These are phyloP conservation scores for Pandemis corylana DNA, from an alignment of 2,888 invertebrate species.

Conservation along the genomic window DNA sequence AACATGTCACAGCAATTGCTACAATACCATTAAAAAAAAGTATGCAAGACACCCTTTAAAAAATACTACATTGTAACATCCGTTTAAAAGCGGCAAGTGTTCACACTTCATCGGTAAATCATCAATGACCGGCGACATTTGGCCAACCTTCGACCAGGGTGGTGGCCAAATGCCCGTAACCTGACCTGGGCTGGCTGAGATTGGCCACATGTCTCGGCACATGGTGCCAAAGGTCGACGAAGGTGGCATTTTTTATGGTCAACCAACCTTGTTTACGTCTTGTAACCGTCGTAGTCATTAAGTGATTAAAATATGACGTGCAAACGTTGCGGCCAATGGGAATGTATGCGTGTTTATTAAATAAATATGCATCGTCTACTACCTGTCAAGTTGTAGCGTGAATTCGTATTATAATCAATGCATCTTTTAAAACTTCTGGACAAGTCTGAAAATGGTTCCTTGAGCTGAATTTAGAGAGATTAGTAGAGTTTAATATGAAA, in stretches of 20 bases:
- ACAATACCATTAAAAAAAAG: background rate
- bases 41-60: background rate
- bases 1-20: background rate
- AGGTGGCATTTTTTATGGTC: constrained; percentile 73
- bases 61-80: background rate
- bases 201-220: constrained; percentile 73
- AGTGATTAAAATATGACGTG: constrained; percentile 15
- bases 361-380: too few relatives aligned
- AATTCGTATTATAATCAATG: too few relatives aligned
- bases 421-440: too few relatives aligned
- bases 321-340: background rate
- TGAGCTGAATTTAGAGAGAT: too few relatives aligned
- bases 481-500: too few relatives aligned
- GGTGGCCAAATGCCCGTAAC: constrained; percentile 78
- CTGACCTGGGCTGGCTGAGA: constrained; percentile 71
- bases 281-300: constrained; percentile 43
- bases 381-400: too few relatives aligned
- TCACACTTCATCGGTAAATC: constrained; percentile 59
- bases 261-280: constrained; percentile 66
- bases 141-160: constrained; percentile 64
- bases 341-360: too few relatives aligned
- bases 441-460: too few relatives aligned
- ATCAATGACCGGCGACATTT: constrained; percentile 75
- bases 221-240: constrained; percentile 77
- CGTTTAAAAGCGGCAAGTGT: constrained; percentile 53